Conservation (phyloP, 1,140 invertebrate genomes). For the Formica exsecta region DNA sequence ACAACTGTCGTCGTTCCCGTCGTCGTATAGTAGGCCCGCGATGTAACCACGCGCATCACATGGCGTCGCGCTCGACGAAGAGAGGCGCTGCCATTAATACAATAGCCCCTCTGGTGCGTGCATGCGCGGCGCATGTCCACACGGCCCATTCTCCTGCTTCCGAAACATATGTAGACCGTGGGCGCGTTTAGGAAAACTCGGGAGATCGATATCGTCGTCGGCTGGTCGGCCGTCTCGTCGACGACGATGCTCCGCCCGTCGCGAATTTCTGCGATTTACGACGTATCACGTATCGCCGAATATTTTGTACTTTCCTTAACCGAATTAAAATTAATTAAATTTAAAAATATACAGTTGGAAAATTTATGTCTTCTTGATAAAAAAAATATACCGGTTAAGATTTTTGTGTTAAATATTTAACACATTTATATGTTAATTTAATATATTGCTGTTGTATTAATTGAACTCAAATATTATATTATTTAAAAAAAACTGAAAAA, state of each 20-base stretch:
- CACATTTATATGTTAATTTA: too few relatives aligned
- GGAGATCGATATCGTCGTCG: slow-evolving; percentile 74
- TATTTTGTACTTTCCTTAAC: too few relatives aligned
- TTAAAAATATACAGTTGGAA: background rate
- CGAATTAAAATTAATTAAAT: background rate
- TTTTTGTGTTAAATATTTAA: too few relatives aligned
- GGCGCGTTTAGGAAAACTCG: slow-evolving; percentile 75
- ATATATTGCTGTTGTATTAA: too few relatives aligned
- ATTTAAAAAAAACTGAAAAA: too few relatives aligned
- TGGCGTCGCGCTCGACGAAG: slow-evolving; percentile 69
- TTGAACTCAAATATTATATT: too few relatives aligned
- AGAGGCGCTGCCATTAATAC: slow-evolving; percentile 71
- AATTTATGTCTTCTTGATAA: too few relatives aligned
- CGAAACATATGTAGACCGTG: slow-evolving; percentile 75
- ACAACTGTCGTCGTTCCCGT: slow-evolving; percentile 51
- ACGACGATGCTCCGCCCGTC: slow-evolving; percentile 19
- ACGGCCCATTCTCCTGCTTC: slow-evolving; percentile 72
- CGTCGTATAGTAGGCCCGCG: slow-evolving; percentile 9
- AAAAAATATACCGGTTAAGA: too few relatives aligned
- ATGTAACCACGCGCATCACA: slow-evolving; percentile 68
- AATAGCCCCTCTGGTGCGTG: slow-evolving; percentile 58
- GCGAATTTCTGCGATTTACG: slow-evolving; percentile 44
- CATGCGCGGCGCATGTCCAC: slow-evolving; percentile 73
- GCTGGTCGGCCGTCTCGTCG: slow-evolving; percentile 38
- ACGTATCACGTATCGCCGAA: background rate